Percentiles rank a stretch among this genome's conserved stretches.
Conservation (phyloP, 2,797 vertebrate species). For the Sphenodon punctatus region DNA sequence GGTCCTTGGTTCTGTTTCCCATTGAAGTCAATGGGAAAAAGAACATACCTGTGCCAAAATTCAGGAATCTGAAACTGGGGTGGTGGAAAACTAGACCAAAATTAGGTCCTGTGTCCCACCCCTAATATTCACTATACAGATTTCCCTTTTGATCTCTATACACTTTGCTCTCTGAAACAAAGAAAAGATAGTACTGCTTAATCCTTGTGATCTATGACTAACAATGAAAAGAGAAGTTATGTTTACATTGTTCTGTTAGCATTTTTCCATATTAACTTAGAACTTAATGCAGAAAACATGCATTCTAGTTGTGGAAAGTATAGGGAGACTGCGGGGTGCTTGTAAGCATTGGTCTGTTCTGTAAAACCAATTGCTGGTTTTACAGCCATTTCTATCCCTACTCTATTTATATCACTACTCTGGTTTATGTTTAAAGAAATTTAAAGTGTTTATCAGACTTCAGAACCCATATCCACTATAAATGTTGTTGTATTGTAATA, state of each 20-base stretch:
- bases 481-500: neutral
- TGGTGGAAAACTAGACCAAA: no score
- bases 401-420: slow-evolving; percentile 3
- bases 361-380: neutral
- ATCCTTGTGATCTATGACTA: neutral
- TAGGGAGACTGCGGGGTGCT: neutral
- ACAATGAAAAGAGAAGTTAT: slow-evolving; percentile 13
- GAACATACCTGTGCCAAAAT: no score
- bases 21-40: no score
- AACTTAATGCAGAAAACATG: neutral
- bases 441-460: neutral
- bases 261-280: slow-evolving; percentile 4
- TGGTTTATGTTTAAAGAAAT: slow-evolving; percentile 5
- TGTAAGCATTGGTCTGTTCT: slow-evolving; percentile 17
- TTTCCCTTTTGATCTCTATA: neutral
- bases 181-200: neutral
- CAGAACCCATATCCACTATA: neutral
- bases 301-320: neutral
- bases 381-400: no score
- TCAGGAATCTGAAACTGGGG: no score
- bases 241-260: slow-evolving; percentile 5
- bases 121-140: no score
- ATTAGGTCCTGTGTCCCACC: no score
- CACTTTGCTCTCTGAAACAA: neutral
- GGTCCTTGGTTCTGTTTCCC: no score